Evolutionary conservation across 2,113 vertebrate genomes (phyloP), one percentile per base, ranked within the genome.

Genomic region (Bujurquina vittata): DNA sequence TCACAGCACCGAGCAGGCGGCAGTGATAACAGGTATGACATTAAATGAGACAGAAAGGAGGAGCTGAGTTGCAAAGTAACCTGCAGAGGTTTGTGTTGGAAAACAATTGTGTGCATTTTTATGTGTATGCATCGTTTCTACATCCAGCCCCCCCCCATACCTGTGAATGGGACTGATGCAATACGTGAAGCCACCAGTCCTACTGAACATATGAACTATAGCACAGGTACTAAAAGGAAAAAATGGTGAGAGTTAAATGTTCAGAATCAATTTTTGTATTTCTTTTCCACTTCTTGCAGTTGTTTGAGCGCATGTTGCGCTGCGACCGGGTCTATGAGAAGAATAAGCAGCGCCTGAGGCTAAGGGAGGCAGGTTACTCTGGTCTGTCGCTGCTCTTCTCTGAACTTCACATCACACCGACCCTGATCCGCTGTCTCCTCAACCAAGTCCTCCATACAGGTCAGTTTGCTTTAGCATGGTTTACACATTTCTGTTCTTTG

Each of bases 241-340:
- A 40, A 40, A 40, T 11, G 12, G 11, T 15, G 5, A 4, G 15
- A 17, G 15, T 49, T 14, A 17, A 52, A 69, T 52, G 5, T 69
- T 69, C 43, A 20, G 10, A 69, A 31, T 46, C 23, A 49, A 52
- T 72, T 58, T 52, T 29, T 37, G 10, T 23, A 0, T 10, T n/a
- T 52, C 5, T 56, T 1, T 5, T 11, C 91, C 1, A 80, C 77
- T 52, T 65, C 84, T 2, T 69, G 22, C 94, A 99, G 98, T 94
- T 99, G 35, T 94, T 98, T 81, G 98, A 97, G 88, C 96, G 97
- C 49, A 99, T 99, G 98, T 87, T 99, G 85, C 97, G 96, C 89
- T 98, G 97, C 60, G 98, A 98, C 62, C 98, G 98, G 35, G 97
- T 99, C 87, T 99, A 99, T 65, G 98, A 99, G 90, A 96, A 96